Evolutionary conservation across 92 coral and sea anemone genomes (phyloP).

Genomic region (Parazoanthus darwini): DNA sequence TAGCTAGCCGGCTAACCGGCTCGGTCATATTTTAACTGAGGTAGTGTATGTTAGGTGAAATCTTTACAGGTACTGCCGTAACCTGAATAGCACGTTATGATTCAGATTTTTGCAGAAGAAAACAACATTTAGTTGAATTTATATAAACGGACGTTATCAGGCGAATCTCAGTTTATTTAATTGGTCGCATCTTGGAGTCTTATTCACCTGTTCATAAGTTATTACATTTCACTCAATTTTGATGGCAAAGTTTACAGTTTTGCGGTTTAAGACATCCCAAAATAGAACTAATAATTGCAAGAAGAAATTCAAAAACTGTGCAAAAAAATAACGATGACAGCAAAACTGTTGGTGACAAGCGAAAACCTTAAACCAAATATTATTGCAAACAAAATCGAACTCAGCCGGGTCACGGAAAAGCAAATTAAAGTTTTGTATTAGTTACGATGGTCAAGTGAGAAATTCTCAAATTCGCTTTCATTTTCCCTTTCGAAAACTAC

Average conservation of each 20-base stretch:
- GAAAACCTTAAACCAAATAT: background rate
- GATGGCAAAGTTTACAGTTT: background rate
- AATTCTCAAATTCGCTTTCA: conserved; percentile 9
- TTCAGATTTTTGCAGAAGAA: background rate
- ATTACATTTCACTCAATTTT: conserved; percentile 1
- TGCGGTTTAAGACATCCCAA: background rate
- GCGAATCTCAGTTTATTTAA: conserved; percentile 3
- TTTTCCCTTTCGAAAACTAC: conserved; percentile 1
- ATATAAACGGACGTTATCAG: background rate
- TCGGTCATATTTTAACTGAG: no score
- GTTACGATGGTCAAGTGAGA: conserved; percentile 4
- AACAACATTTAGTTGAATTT: background rate
- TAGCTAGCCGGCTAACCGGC: no score
- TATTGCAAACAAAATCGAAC: conserved; percentile 9
- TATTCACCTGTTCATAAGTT: background rate
- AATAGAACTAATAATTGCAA: background rate
- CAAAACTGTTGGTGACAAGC: background rate
- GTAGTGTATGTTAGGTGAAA: background rate
- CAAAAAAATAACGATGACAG: background rate
- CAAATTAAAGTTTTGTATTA: conserved; percentile 11
- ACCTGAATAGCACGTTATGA: background rate
- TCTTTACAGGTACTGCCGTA: background rate
- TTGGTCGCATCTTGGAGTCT: background rate
- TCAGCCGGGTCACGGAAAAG: background rate
- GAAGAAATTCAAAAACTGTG: background rate